Percentiles rank a stretch among this genome's conserved stretches.
phyloP scores from a whole-genome alignment of 1,140 invertebrate species.

The Diploscapter pachys region DNA sequence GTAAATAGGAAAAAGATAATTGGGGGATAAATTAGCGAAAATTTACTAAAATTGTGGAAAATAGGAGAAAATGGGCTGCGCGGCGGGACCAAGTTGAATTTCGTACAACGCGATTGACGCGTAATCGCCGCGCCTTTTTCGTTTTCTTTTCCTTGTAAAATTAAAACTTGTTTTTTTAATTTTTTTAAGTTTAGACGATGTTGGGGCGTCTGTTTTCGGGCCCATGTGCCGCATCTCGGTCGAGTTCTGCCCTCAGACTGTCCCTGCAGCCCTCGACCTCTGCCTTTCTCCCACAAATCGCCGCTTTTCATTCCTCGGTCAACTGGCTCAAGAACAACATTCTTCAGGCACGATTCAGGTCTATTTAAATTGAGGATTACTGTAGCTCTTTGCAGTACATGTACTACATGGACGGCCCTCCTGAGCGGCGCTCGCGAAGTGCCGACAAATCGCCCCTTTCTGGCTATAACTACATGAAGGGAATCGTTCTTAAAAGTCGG shows the following conservation, averaged over 20 bases:
- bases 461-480: slow-evolving; percentile 43
- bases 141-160: background rate
- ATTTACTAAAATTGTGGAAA: background rate
- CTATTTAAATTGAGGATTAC: background rate
- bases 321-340: slow-evolving; percentile 25
- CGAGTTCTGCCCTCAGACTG: background rate
- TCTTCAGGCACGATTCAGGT: slow-evolving; percentile 28
- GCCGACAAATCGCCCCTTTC: slow-evolving; percentile 41
- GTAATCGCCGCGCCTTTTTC: background rate
- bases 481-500: slow-evolving; percentile 49
- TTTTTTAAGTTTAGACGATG: slow-evolving; percentile 2
- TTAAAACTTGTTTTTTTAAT: background rate
- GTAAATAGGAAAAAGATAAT: background rate
- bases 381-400: slow-evolving; percentile 25
- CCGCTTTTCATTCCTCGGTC: background rate
- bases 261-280: background rate
- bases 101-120: too few relatives aligned
- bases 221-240: too few relatives aligned
- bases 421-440: slow-evolving; percentile 29
- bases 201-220: background rate
- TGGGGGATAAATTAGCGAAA: background rate
- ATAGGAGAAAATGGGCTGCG: background rate
- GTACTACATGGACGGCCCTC: slow-evolving; percentile 35
- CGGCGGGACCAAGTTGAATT: too few relatives aligned
- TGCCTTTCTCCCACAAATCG: background rate